These are phyloP conservation scores for Stegodyphus mimosarum DNA, from an alignment of 1,140 invertebrate species.

Conservation along the genomic window DNA sequence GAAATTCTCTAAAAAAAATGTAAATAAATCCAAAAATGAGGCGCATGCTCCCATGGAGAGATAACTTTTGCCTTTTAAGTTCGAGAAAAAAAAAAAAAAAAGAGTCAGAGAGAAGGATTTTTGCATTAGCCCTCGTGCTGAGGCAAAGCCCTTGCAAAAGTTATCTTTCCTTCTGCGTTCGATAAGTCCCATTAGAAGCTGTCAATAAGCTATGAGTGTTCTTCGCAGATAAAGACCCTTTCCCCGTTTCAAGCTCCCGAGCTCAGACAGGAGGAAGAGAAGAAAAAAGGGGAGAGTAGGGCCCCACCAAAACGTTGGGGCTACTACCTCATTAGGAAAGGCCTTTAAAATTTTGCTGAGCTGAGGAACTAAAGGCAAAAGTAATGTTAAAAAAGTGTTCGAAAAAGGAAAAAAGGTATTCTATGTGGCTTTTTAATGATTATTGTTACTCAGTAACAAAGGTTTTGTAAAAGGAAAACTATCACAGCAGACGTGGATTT, in stretches of 20 bases:
- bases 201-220: slow-evolving; percentile 62
- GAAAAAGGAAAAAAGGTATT: slow-evolving; percentile 21
- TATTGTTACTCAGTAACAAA: slow-evolving; percentile 59
- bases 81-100: not conserved
- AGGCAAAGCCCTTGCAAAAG: slow-evolving; percentile 24
- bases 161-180: slow-evolving; percentile 53
- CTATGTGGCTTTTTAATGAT: slow-evolving; percentile 59
- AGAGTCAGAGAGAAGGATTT: slow-evolving; percentile 9
- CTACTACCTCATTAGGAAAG: slow-evolving; percentile 45
- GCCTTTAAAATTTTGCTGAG: slow-evolving; percentile 56
- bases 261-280: slow-evolving; percentile 4
- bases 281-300: not conserved
- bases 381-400: slow-evolving; percentile 12
- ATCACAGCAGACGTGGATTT: not conserved
- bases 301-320: slow-evolving; percentile 32
- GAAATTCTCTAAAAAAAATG: not conserved
- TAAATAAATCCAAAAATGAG: slow-evolving; percentile 12
- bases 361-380: slow-evolving; percentile 13
- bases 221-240: slow-evolving; percentile 57
- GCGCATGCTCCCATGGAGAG: not conserved
- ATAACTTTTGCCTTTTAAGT: slow-evolving; percentile 55
- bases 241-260: slow-evolving; percentile 42
- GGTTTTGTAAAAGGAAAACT: slow-evolving; percentile 29
- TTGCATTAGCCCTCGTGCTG: slow-evolving; percentile 36
- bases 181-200: slow-evolving; percentile 61